Conservation (phyloP, 2,888 invertebrate species). For the Drosophila peninsularis region DNA sequence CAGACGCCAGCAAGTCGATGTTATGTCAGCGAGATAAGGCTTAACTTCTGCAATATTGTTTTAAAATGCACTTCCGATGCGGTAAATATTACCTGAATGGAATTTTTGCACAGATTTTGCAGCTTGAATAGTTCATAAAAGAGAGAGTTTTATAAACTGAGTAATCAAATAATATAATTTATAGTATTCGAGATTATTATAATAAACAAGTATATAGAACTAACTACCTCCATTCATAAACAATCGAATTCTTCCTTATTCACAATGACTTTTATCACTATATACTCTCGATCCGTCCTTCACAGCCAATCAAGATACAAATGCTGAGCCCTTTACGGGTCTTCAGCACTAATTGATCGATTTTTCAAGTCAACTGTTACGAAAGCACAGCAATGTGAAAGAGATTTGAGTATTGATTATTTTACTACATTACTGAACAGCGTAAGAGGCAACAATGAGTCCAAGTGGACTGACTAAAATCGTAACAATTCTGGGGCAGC, state of each 20-base stretch:
- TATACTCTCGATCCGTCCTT: background rate
- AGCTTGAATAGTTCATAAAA: background rate
- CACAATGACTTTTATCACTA: background rate
- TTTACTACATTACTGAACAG: conserved; percentile 1
- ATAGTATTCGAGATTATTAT: background rate
- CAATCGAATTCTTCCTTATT: background rate
- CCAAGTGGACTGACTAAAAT: background rate
- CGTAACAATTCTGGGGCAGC: conserved; percentile 2
- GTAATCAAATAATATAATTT: background rate
- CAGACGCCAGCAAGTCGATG: conserved; percentile 16
- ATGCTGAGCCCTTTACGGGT: background rate
- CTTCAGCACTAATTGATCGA: background rate
- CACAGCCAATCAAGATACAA: background rate
- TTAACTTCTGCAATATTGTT: background rate
- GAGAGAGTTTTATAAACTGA: background rate
- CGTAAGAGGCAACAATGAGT: background rate
- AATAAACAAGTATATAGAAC: background rate
- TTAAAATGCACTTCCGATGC: conserved; percentile 2
- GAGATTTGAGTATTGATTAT: conserved; percentile 8
- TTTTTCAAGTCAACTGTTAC: background rate
- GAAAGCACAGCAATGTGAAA: background rate
- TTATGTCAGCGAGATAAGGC: conserved; percentile 1
- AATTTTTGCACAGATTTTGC: background rate
- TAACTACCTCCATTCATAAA: no score
- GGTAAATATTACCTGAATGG: background rate